These are phyloP conservation scores for Streblospio benedicti DNA, from an alignment of 1,140 invertebrate genomes.

Conservation along the genomic window DNA sequence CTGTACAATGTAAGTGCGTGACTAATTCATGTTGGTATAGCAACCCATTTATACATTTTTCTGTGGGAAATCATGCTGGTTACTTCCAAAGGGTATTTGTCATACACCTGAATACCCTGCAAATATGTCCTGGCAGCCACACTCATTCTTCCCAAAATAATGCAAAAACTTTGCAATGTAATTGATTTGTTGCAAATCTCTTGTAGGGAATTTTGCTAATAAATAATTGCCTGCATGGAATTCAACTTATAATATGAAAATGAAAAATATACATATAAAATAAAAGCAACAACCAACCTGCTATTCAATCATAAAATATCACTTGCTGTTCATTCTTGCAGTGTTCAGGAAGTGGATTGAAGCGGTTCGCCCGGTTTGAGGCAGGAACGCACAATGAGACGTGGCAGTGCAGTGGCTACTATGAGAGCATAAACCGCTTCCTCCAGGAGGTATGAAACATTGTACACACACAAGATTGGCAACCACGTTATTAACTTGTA, in stretches of 20 bases:
- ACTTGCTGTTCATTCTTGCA: conserved; percentile 3
- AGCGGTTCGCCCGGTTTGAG: conserved; percentile 63
- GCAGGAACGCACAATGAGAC: conserved; percentile 75
- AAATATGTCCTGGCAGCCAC: no score
- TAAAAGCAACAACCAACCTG: not conserved
- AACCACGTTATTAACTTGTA: no score
- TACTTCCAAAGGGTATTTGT: not conserved
- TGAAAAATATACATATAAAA: not conserved
- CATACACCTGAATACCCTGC: not conserved
- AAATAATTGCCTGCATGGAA: not conserved
- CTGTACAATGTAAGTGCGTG: conserved; percentile 52
- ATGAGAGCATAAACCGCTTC: conserved; percentile 53
- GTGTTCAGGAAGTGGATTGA: conserved; percentile 43
- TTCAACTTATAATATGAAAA: not conserved
- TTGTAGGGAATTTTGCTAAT: not conserved
- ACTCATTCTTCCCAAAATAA: not conserved
- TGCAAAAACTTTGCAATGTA: not conserved
- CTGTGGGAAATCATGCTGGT: not conserved
- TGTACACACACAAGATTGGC: no score
- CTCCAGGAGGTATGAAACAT: conserved; percentile 40
- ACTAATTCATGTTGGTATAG: not conserved
- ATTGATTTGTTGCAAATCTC: not conserved
- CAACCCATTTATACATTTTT: not conserved
- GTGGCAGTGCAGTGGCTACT: conserved; percentile 61
- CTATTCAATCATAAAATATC: not conserved